Evolutionary conservation across 2,888 invertebrate genomes (phyloP).

Genomic region (Yponomeuta cagnagella): DNA sequence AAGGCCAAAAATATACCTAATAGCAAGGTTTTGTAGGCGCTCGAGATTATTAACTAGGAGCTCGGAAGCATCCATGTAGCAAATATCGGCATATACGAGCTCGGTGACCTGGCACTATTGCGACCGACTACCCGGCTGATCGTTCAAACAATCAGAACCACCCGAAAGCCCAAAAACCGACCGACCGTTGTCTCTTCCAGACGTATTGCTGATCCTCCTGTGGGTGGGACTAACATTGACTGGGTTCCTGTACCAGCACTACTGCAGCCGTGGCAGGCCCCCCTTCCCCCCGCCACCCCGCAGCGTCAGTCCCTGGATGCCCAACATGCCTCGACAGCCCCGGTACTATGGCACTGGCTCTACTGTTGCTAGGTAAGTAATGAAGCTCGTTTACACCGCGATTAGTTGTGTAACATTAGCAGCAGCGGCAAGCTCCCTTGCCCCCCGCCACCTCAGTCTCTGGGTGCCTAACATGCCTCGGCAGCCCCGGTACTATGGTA

Average conservation of each 20-base stretch:
- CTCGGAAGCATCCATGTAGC: too few species aligned
- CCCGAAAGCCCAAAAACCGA: neutral
- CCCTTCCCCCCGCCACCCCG: slow-evolving; percentile 78
- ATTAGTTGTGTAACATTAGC: neutral
- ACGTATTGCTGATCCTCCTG: slow-evolving; percentile 66
- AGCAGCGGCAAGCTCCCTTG: too few species aligned
- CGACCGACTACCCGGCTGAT: too few species aligned
- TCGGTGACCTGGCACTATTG: too few species aligned
- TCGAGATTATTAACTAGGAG: too few species aligned
- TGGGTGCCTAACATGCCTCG: slow-evolving; percentile 27
- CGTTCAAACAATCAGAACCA: neutral
- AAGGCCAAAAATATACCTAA: too few species aligned
- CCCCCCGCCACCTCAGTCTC: slow-evolving; percentile 33
- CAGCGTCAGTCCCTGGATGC: slow-evolving; percentile 54
- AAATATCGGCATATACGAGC: too few species aligned
- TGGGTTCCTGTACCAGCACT: slow-evolving; percentile 74
- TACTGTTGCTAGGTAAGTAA: neutral
- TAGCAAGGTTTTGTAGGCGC: too few species aligned
- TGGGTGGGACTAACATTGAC: slow-evolving; percentile 72
- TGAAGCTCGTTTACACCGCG: neutral
- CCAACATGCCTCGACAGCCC: slow-evolving; percentile 11
- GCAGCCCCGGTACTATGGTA: slow-evolving; percentile 24
- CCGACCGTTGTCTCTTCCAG: slow-evolving; percentile 56
- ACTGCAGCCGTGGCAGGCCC: slow-evolving; percentile 71
- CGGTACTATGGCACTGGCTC: slow-evolving; percentile 26